Evolutionary conservation across 2,113 vertebrate species (phyloP), one percentile per base, ranked within the genome.

Genomic region (Platanista minor): DNA sequence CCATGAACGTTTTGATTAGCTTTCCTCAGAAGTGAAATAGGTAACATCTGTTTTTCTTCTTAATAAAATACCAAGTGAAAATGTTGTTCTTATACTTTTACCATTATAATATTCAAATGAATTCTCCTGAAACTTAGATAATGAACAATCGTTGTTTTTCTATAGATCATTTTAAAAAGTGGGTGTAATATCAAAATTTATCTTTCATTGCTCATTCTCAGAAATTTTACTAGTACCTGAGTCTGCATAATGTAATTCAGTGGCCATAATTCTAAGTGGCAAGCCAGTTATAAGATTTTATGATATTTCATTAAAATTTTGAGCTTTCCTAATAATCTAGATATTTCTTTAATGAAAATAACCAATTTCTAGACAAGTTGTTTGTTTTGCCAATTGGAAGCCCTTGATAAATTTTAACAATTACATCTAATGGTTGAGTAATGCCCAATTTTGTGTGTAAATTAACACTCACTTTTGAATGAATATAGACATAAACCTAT

Each of bases 301-400:
- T 95, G 36, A 27, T 90, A 81, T 66, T 64, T 95, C 64, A 74
- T 87, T 96, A 27, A 83, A 66, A 46, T 29, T 94, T 95, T 94
- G 83, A 92, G 27, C 13, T 66, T 96, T 91, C 12, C 11, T 59
- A 81, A 36, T 95, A 90, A 80, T 25, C 6, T n/a, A 81, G 39
- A 41, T 5, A 23, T 86, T 93, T 92, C 4, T 52, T 33, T 41
- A 29, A 84, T 89, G 87, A 96, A 91, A 93, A 89, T 80, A 80
- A 61, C 17, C 12, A 21, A 57, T 46, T 82, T 91, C 36, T 81
- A 59, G 41, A 82, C 82, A 90, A 46, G 8, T 43, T 78, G 21
- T 13, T 29, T 90, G 77, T 41, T 96, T 92, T 75, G 5, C 14
- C 14, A 36, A 29, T 83, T 15, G 15, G 31, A 93, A 91, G 4